Evolutionary conservation across 1,140 invertebrate genomes (phyloP).

Genomic region (Apis mellifera): DNA sequence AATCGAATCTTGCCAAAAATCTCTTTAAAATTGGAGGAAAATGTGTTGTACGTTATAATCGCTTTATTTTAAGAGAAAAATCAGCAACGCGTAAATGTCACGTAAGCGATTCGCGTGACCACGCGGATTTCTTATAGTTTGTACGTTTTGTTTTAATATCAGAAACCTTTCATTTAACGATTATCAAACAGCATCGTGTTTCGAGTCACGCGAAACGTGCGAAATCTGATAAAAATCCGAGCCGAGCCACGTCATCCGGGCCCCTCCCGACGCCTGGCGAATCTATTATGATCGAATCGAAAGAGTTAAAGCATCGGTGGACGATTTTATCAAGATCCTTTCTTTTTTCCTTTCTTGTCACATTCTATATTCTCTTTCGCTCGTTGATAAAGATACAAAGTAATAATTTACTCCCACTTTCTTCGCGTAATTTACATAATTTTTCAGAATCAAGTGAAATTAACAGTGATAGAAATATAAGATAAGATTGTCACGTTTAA

Average conservation of each 20-base stretch:
- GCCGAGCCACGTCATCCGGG: constrained; percentile 46
- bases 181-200: constrained; percentile 46
- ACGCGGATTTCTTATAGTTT: constrained; percentile 40
- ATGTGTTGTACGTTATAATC: no score
- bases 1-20: no score
- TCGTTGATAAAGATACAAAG: no score
- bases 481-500: no score
- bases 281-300: constrained; percentile 10
- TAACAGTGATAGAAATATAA: no score
- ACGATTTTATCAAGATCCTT: constrained; percentile 28
- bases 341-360: background rate
- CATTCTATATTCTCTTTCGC: no score
- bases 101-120: constrained; percentile 47
- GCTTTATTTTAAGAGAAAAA: background rate
- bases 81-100: background rate
- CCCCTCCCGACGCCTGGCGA: constrained; percentile 21
- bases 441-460: no score
- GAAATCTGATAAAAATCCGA: constrained; percentile 48
- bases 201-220: constrained; percentile 50
- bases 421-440: no score
- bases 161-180: constrained; percentile 47
- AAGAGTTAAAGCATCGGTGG: background rate
- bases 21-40: no score
- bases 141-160: constrained; percentile 38
- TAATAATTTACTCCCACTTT: no score